Conservation (phyloP, 2,888 invertebrate species). For the Chelonus formosanus region DNA sequence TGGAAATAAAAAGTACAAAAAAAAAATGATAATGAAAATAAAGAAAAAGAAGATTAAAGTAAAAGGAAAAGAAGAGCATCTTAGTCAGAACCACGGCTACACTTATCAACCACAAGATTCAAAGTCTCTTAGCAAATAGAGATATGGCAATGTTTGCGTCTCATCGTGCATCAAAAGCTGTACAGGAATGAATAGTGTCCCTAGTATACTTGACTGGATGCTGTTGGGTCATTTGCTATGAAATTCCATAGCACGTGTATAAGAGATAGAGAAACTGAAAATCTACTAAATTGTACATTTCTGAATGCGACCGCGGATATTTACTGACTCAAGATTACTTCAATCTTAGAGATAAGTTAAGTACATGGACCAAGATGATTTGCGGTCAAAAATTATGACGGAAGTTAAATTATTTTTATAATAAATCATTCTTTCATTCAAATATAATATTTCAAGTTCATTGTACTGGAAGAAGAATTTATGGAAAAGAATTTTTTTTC, state of each 20-base stretch:
- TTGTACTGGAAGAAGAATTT: too few species aligned
- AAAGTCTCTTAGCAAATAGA: conserved; percentile 61
- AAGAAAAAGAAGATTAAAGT: conserved; percentile 18
- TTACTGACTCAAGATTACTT: not conserved
- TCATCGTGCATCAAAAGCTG: conserved; percentile 60
- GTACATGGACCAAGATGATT: too few species aligned
- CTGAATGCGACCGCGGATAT: not conserved
- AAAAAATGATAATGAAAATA: not conserved
- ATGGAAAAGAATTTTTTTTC: too few species aligned
- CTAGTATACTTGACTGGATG: conserved; percentile 25
- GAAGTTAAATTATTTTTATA: too few species aligned
- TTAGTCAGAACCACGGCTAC: conserved; percentile 23
- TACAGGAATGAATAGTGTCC: conserved; percentile 50
- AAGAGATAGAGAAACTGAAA: conserved; percentile 8
- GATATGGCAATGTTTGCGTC: conserved; percentile 61
- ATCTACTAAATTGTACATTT: conserved; percentile 10
- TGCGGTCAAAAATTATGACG: too few species aligned
- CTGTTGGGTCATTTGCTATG: not conserved
- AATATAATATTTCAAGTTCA: too few species aligned
- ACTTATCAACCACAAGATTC: conserved; percentile 59
- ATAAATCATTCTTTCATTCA: too few species aligned
- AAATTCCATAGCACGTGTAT: not conserved
- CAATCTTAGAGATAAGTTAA: too few species aligned
- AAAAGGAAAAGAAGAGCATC: conserved; percentile 5
- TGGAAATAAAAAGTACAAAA: too few species aligned